Evolutionary conservation across 92 coral and sea anemone genomes (phyloP), one percentile per base, ranked within the genome.

Genomic region (Isaurus tuberculatus): DNA sequence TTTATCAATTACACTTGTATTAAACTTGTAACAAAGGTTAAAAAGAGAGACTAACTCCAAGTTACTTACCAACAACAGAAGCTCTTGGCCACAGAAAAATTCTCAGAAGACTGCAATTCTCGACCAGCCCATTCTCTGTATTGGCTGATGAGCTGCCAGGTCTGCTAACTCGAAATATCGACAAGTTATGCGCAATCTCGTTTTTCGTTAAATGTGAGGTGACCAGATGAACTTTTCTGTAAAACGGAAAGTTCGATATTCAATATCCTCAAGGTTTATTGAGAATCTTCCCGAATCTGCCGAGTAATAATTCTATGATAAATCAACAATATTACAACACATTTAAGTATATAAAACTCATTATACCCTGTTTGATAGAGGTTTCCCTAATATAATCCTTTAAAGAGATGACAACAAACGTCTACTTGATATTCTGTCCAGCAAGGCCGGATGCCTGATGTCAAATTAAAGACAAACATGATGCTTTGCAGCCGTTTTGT

Each of bases 151-250:
- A 31, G 11, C 8, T 28, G 26, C 16, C 60, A 36, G 75, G 63
- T 34, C 71, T 80, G 28, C 80, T 72, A 17, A 94, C 98, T 70
- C 98, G 92, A 10, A 92, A 58, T 28, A 96, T 88, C 22, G 91
- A 91, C 23, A 96, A 69, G 93, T 96, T 96, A 82, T 96, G 98
- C 1, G 98, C 98, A 28, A 96, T 80, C 86, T 96, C 98, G 25
- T 94, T 92, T 68, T 91, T 29, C 27, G 90, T 90, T 29, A 96
- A 87, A 83, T 94, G 86, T 17, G 93, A 81, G 3, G 98, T 87
- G 46, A 89, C 88, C 51, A 77, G 74, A 84, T 92, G 91, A 44
- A 96, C 83, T 82, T 84, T 86, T 65, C 98, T 96, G 80, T 37
- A 83, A 58, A 42, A 36, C 20, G 77, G 27, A 84, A 22, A n/a